Base-by-base conservation (phyloP, 2,797 vertebrate species). In the Darevskia nairensis region DNA sequence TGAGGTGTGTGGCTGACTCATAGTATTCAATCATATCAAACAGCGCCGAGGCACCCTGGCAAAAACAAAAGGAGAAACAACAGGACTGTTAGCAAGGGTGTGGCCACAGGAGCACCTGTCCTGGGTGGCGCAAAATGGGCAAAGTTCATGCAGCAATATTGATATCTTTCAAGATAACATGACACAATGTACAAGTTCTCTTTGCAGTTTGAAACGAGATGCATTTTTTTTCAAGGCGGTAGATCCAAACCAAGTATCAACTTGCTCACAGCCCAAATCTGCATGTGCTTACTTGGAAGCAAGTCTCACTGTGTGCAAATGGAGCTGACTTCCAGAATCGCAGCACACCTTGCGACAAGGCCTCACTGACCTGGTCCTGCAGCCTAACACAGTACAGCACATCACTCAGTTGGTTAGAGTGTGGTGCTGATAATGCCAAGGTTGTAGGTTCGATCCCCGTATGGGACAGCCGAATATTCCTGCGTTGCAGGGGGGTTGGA, bases 11-110 rank as follows among this genome's bases (percentile, higher is more conserved):
- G 83, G 98, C 98, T 0, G 98, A 99, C 95, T 99, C 98, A 0
- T 99, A 99, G 92, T 99, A 99, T 90, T 99, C 98, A 0, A 99
- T 98, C 98, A 99, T 99, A 93, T 99, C 98, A 2, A 99, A 99
- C 11, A 99, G 95, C 6, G 98, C 98, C 0, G 98, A 99, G 1
- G 98, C 98, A 1, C 98, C 98, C 98, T 99, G 95, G 32, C 0
- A 32, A 61, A 71, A 5, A n/a, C 25, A 29, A 27, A 88, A 32
- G 29, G 13, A 32, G 6, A 25, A 3, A 32, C 8, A 44, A 35
- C 8, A 79, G 29, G 1, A 32, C 21, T 32, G 7, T 19, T 44
- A 3, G 21, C 1, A 27, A 23, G 35, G 8, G 8, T 1, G 23
- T 0, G 1, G 50, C 23, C 11, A 19, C 27, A 15, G 69, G 19